These are phyloP conservation scores for Alligator sinensis DNA, from an alignment of 2,113 vertebrate species.

Conservation along the genomic window DNA sequence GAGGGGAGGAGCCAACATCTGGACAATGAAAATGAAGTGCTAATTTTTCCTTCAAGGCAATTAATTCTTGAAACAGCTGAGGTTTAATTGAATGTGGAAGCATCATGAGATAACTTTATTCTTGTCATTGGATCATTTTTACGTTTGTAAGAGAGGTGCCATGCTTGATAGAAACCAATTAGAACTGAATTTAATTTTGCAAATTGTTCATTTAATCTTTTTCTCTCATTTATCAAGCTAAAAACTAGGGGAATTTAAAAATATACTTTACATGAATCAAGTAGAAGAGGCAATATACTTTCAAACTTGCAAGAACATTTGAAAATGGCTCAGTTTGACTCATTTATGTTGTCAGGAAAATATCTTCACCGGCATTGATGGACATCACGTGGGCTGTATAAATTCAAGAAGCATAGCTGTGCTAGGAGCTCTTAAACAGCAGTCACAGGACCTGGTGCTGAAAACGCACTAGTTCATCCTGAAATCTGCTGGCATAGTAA, in stretches of 20 bases:
- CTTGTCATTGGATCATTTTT: slow-evolving; percentile 64
- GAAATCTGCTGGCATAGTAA: too few relatives aligned
- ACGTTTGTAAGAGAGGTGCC: slow-evolving; percentile 46
- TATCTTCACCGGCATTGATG: neutral
- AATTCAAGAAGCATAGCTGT: slow-evolving; percentile 3
- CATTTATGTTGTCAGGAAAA: neutral
- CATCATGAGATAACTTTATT: slow-evolving; percentile 50
- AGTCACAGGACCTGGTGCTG: neutral
- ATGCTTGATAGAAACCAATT: slow-evolving; percentile 63
- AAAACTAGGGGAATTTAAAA: slow-evolving; percentile 70
- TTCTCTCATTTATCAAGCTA: slow-evolving; percentile 51
- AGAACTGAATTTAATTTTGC: slow-evolving; percentile 70
- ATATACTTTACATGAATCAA: slow-evolving; percentile 42
- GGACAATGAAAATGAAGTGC: slow-evolving; percentile 41
- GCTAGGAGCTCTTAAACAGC: neutral
- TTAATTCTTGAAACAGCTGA: slow-evolving; percentile 71
- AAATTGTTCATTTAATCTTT: slow-evolving; percentile 72
- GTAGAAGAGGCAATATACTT: slow-evolving; percentile 13
- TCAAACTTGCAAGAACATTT: slow-evolving; percentile 14
- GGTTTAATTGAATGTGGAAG: slow-evolving; percentile 61
- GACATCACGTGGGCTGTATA: neutral
- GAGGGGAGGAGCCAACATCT: slow-evolving; percentile 37
- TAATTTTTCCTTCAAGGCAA: slow-evolving; percentile 41
- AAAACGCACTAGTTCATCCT: too few relatives aligned
- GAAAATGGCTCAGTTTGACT: slow-evolving; percentile 4